Base-by-base conservation (phyloP, 2,797 vertebrate genomes). In the Podarcis siculus region DNA sequence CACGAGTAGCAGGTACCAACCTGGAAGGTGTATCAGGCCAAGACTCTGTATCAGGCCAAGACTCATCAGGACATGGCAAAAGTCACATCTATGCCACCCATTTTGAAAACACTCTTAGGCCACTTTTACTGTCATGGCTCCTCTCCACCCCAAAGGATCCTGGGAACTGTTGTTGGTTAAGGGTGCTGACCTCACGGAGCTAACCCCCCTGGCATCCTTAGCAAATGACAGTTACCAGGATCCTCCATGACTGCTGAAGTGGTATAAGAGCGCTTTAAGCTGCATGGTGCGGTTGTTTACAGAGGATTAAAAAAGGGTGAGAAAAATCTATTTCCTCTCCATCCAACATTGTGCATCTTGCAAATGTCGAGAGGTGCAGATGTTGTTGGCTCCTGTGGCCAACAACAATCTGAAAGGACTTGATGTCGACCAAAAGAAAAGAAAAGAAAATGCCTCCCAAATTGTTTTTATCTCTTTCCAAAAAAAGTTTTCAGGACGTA, bases 311-410 rank as follows among this genome's bases (percentile, higher is more conserved):
- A 21, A 9, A 30, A 23, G 32, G 72, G 55, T 23, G 58, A 69
- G 67, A 15, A n/a, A 72, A 72, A 45, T 17, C 39, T 3, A 32
- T 67, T 17, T 8, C 39, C 45, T 83, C 39, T 89, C 39, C 49
- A 69, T 76, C 23, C 30, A 32, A 39, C 42, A 45, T 84, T 55
- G 45, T 30, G 61, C 58, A 2, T 67, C 4, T 79, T 79, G 75
- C 7, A 67, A 76, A 90, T 9, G 30, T 25, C 7, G 23, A 87
- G 85, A 92, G 92, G 93, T 94, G 92, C 89, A 92, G 89, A 45
- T 82, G 66, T 90, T 84, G 85, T 89, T 76, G 81, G 87, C 83
- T 85, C 83, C 73, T 25, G 49, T 86, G 64, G 86, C 58, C 42
- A 42, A 9, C 42, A 21, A 23, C 13, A 35, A 73, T 21, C 15